Evolutionary conservation across 1,140 invertebrate species (phyloP).

Genomic region (Drosophila quadrilineata): DNA sequence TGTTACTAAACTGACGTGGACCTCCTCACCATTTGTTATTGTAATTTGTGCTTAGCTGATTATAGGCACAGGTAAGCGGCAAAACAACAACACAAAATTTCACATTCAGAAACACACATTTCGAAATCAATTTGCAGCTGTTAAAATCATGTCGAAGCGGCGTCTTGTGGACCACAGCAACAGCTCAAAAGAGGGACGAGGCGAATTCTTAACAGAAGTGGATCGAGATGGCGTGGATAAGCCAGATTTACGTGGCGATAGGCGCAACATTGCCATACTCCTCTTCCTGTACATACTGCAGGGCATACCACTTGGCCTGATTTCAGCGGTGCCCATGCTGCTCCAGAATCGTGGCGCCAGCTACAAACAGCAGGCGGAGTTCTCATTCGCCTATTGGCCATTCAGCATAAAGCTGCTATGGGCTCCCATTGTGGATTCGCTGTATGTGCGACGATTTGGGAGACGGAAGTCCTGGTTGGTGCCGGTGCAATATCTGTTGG

Average conservation of each 20-base stretch:
- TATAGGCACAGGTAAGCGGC: constrained; percentile 13
- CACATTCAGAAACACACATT: not conserved
- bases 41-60: constrained; percentile 12
- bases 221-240: constrained; percentile 41
- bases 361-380: constrained; percentile 97
- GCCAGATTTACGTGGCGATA: constrained; percentile 86
- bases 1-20: constrained; percentile 40
- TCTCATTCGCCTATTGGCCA: constrained; percentile 99
- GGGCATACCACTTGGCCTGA: constrained; percentile 97
- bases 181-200: not conserved
- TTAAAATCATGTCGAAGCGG: constrained; percentile 37
- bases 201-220: not conserved
- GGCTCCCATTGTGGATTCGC: constrained; percentile 98
- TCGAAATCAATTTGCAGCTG: not conserved
- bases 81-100: not conserved
- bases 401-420: constrained; percentile 98
- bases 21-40: constrained; percentile 18
- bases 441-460: constrained; percentile 92
- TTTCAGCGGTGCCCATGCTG: constrained; percentile 96
- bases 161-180: constrained; percentile 19
- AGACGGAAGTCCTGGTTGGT: constrained; percentile 98
- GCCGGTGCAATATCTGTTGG: constrained; percentile 92
- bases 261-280: constrained; percentile 90
- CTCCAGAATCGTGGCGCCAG: constrained; percentile 94
- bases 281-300: constrained; percentile 97